A percentile compares a stretch with the other conserved stretches of the same genome.
These are phyloP conservation scores for Galaxea fascicularis DNA, from an alignment of 92 coral and sea anemone species.

Conservation along the genomic window DNA sequence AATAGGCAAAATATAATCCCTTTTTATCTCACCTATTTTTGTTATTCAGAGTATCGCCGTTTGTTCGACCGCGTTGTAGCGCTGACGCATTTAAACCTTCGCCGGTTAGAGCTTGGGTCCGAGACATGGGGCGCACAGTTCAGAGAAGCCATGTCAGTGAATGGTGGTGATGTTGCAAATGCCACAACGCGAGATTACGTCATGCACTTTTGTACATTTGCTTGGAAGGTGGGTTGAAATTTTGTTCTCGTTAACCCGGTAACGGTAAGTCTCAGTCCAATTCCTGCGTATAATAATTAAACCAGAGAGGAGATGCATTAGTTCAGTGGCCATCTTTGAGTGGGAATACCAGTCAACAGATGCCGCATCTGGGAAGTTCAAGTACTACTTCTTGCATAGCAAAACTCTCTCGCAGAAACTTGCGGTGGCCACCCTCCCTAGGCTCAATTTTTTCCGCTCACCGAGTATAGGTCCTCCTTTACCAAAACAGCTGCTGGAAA, in stretches of 20 bases:
- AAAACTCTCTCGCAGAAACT: too few relatives aligned
- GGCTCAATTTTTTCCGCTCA: too few relatives aligned
- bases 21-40: not conserved
- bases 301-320: too few relatives aligned
- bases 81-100: slow-evolving; percentile 90
- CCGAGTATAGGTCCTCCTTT: too few relatives aligned
- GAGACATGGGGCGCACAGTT: slow-evolving; percentile 96
- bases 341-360: too few relatives aligned
- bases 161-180: slow-evolving; percentile 93
- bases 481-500: too few relatives aligned
- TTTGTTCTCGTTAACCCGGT: not conserved
- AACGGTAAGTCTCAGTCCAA: too few relatives aligned
- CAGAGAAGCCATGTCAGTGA: slow-evolving; percentile 96
- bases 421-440: too few relatives aligned
- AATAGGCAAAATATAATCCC: not conserved
- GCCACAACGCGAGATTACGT: slow-evolving; percentile 92
- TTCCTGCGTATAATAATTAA: too few relatives aligned
- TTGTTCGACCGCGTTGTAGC: slow-evolving; percentile 92
- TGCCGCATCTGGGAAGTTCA: too few relatives aligned
- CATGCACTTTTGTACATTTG: slow-evolving; percentile 96
- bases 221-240: slow-evolving; percentile 87
- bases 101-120: slow-evolving; percentile 95
- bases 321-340: too few relatives aligned
- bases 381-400: too few relatives aligned
- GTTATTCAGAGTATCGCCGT: slow-evolving; percentile 77